Base-by-base conservation (phyloP, 2,113 vertebrate species). In the Martes martes region DNA sequence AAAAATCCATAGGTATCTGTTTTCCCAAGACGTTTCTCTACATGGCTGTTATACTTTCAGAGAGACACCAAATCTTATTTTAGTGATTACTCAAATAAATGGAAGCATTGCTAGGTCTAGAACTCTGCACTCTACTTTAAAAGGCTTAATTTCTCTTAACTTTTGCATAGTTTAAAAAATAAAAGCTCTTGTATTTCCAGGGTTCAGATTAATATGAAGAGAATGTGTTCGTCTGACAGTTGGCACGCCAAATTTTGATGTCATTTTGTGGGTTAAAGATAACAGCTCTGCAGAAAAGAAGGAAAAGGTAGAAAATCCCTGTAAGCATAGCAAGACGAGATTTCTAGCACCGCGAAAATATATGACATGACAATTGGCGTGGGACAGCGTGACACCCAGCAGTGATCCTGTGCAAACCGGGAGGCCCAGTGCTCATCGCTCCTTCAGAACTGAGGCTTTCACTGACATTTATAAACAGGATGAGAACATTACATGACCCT, bases 41-140 rank as follows among this genome's bases (percentile, higher is more conserved):
- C 15, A 45, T n/a, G 14, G n/a, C 50, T 67, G 3, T 52, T 81
- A 74, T 59, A 80, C 57, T 81, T 92, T 88, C 42, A 65, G 7
- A 31, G 19, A 36, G 28, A 96, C 6, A 31, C 61, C 67, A 69
- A 89, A 82, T 83, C 4, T 78, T 78, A 85, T 15, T 92, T 92
- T 81, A 93, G 39, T n/a, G 26, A 42, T 42, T 61, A 84, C 23
- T 89, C 19, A 81, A 95, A 85, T 85, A 88, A 93, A 94, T 15
- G 24, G 21, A 82, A 95, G 67, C 23, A 63, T 9, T 74, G 50
- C 24, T 73, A 93, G 19, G 23, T 76, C 80, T 45, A 59, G 31
- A 57, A 69, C 4, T 83, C 1, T 1, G 47, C 45, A 16, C 59
- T 47, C 21, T 23, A 50, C 81, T 85, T 92, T 16, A 23, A 80